phyloP scores from a whole-genome alignment of 2,888 invertebrate species.

The Gortyna flavago region DNA sequence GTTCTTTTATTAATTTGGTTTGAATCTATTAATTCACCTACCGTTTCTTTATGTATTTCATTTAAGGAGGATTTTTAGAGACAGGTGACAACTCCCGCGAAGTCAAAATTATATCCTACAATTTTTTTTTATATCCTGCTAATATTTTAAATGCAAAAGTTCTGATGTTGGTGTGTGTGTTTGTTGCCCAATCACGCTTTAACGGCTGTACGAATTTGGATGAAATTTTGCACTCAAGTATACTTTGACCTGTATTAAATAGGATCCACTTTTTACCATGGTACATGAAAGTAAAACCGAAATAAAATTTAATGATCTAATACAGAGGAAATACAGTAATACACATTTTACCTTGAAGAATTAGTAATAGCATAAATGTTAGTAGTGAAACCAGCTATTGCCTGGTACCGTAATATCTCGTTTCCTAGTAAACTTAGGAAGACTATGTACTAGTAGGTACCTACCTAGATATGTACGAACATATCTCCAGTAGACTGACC shows the following conservation, averaged over 20 bases:
- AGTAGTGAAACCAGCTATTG: conserved; percentile 18
- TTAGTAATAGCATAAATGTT: conserved; percentile 2
- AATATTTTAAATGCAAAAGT: neutral
- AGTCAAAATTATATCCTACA: neutral
- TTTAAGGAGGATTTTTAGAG: neutral
- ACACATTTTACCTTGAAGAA: conserved; percentile 30
- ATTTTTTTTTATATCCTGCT: neutral
- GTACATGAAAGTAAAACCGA: neutral
- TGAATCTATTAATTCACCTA: conserved; percentile 22
- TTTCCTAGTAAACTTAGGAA: conserved; percentile 18
- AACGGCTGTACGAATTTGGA: neutral
- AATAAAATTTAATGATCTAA: conserved; percentile 4
- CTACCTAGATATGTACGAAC: neutral
- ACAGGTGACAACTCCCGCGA: conserved; percentile 12
- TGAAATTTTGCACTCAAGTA: neutral
- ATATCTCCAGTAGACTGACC: conserved; percentile 16
- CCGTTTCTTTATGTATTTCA: conserved; percentile 9
- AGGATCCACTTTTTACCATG: neutral
- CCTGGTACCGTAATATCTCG: conserved; percentile 13
- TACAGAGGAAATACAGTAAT: neutral
- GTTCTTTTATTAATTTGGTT: conserved; percentile 20
- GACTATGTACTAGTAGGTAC: neutral
- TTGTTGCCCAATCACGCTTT: neutral
- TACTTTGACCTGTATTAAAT: neutral
- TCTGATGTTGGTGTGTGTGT: neutral